Percentiles rank a stretch among this genome's conserved stretches.
These are phyloP conservation scores for Tragelaphus strepsiceros DNA, from an alignment of 2,113 vertebrate genomes.

Conservation along the genomic window DNA sequence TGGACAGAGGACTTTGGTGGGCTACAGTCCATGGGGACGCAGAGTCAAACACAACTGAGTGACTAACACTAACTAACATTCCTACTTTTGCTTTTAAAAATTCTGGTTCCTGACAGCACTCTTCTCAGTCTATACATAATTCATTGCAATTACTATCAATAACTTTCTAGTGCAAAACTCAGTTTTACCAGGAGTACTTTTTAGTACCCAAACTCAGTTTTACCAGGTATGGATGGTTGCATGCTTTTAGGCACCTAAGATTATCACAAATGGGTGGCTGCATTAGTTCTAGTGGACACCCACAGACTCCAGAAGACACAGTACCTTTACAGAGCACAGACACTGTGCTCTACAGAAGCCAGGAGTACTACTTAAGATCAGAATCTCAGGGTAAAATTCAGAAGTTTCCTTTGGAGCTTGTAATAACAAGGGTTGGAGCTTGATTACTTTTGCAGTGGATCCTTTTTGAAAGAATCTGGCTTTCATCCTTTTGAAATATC, in stretches of 20 bases:
- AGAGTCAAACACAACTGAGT: not conserved
- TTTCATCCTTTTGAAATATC: not conserved
- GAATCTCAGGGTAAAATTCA: not conserved
- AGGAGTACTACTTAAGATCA: not conserved
- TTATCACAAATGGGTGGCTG: not conserved
- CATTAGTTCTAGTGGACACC: not conserved
- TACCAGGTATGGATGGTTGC: not conserved
- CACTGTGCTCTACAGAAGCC: not conserved
- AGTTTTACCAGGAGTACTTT: not conserved
- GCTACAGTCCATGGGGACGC: not conserved
- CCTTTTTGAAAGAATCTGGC: not conserved
- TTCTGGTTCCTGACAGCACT: conserved; percentile 27
- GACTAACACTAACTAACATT: not conserved
- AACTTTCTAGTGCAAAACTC: not conserved
- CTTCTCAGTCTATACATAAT: conserved; percentile 19
- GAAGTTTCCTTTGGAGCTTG: not conserved
- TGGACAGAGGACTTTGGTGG: not conserved
- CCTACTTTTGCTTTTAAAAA: conserved; percentile 14
- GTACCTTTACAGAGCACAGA: not conserved
- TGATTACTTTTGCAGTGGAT: not conserved
- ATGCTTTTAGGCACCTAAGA: conserved; percentile 12
- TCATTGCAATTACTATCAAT: conserved; percentile 42
- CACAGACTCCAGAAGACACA: not conserved
- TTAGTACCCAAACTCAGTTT: not conserved
- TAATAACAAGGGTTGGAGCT: not conserved